Percentiles rank a stretch among this genome's conserved stretches.
Evolutionary conservation across 2,888 invertebrate genomes (phyloP).

Genomic region (Drosophila mercatorum): DNA sequence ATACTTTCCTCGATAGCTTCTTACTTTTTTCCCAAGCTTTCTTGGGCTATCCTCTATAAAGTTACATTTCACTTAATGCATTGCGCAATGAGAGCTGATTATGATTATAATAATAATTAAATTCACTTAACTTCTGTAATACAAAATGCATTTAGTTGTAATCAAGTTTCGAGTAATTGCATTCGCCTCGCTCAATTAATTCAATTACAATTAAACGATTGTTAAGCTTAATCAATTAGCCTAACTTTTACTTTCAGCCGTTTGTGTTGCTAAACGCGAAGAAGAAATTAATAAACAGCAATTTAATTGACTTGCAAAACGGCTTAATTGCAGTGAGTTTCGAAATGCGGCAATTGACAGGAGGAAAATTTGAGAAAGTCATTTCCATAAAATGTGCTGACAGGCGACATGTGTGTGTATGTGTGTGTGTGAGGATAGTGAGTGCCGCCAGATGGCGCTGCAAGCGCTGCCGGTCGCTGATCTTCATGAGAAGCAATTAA

Average conservation of each 20-base stretch:
- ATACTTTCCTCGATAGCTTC: too few relatives aligned
- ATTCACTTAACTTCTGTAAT: neutral
- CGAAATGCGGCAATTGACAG: neutral
- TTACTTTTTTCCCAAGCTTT: too few relatives aligned
- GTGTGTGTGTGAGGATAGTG: slow-evolving; percentile 9
- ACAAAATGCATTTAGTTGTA: neutral
- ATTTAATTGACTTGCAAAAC: neutral
- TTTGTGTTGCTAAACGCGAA: neutral
- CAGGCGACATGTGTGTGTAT: neutral
- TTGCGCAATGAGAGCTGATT: neutral
- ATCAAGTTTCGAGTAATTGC: neutral
- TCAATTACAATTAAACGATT: slow-evolving; percentile 6
- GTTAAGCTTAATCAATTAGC: slow-evolving; percentile 1
- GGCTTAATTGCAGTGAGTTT: neutral
- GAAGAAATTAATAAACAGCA: neutral
- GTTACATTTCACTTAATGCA: neutral
- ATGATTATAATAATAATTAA: neutral
- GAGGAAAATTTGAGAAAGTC: neutral
- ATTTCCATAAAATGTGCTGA: slow-evolving; percentile 3
- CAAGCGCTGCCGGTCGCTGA: slow-evolving; percentile 11
- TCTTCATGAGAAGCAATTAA: slow-evolving; percentile 11
- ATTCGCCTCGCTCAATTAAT: neutral
- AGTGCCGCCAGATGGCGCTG: slow-evolving; percentile 38
- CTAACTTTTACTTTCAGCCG: slow-evolving; percentile 32
- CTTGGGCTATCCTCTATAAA: too few relatives aligned